Conservation (phyloP, 2,888 invertebrate species). For the Glaucopsyche alexis region DNA sequence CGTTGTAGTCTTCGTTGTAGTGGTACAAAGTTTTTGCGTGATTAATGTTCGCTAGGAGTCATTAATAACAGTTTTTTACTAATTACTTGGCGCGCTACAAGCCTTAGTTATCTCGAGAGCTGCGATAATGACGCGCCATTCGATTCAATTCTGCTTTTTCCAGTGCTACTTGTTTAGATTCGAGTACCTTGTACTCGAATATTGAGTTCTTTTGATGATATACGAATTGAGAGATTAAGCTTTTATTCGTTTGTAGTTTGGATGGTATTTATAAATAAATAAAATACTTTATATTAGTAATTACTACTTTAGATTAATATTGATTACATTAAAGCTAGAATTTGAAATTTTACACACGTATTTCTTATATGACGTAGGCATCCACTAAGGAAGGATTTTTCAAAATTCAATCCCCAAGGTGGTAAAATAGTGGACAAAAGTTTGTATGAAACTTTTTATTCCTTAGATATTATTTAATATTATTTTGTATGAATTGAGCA, state of each 20-base stretch:
- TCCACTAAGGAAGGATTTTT: too few species aligned
- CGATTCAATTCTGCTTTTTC: constrained; percentile 1
- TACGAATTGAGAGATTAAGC: neutral
- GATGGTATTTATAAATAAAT: neutral
- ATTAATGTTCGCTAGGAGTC: neutral
- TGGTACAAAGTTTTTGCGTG: neutral
- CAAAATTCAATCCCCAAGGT: too few species aligned
- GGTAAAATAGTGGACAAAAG: too few species aligned
- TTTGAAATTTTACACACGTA: too few species aligned
- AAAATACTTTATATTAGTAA: neutral
- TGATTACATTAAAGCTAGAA: too few species aligned
- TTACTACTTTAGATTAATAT: neutral
- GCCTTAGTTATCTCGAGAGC: neutral
- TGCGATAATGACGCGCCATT: neutral
- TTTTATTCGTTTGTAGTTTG: neutral
- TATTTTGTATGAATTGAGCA: too few species aligned
- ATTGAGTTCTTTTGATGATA: neutral
- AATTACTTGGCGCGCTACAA: neutral
- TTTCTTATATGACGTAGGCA: too few species aligned
- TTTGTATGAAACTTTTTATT: too few species aligned
- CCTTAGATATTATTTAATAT: too few species aligned
- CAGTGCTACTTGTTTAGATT: neutral
- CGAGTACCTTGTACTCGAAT: neutral
- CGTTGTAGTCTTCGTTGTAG: neutral
- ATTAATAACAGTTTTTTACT: constrained; percentile 12